These are phyloP conservation scores for Xiphophorus couchianus DNA, from an alignment of 2,113 vertebrate species.

Conservation along the genomic window DNA sequence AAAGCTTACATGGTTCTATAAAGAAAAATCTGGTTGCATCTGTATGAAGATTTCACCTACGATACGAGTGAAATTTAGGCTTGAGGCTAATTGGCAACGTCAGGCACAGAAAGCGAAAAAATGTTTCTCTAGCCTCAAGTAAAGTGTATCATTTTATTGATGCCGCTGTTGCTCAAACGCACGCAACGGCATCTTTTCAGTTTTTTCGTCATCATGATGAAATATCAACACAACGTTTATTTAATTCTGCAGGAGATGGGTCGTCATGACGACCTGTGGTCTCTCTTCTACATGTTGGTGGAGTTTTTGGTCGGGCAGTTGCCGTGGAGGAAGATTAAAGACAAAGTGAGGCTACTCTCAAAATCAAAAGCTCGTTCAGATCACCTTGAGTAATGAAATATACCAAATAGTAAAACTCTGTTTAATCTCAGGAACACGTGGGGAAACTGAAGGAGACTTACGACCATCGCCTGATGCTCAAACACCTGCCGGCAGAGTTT, in stretches of 20 bases:
- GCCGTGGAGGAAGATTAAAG: slow-evolving; percentile 99
- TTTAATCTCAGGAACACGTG: slow-evolving; percentile 89
- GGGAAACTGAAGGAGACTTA: slow-evolving; percentile 97
- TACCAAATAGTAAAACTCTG: not conserved
- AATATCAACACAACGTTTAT: not conserved
- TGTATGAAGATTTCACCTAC: not conserved
- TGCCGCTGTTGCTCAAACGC: too few species aligned
- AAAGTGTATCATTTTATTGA: too few species aligned
- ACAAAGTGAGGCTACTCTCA: slow-evolving; percentile 85
- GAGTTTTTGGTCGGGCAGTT: slow-evolving; percentile 97
- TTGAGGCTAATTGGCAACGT: not conserved
- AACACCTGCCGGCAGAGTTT: slow-evolving; percentile 95
- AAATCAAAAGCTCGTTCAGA: not conserved
- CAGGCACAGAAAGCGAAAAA: not conserved
- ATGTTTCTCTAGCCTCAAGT: too few species aligned
- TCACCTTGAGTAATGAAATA: not conserved
- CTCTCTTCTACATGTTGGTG: slow-evolving; percentile 99
- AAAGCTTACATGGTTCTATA: too few species aligned
- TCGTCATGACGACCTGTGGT: slow-evolving; percentile 98
- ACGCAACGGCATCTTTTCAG: not conserved
- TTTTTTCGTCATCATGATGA: not conserved
- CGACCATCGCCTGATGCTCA: slow-evolving; percentile 95
- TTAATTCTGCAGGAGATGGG: slow-evolving; percentile 91
- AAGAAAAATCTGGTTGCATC: too few species aligned
- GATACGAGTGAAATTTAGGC: not conserved